Evolutionary conservation across 2,113 vertebrate genomes (phyloP).

Genomic region (Terrapene triunguis): DNA sequence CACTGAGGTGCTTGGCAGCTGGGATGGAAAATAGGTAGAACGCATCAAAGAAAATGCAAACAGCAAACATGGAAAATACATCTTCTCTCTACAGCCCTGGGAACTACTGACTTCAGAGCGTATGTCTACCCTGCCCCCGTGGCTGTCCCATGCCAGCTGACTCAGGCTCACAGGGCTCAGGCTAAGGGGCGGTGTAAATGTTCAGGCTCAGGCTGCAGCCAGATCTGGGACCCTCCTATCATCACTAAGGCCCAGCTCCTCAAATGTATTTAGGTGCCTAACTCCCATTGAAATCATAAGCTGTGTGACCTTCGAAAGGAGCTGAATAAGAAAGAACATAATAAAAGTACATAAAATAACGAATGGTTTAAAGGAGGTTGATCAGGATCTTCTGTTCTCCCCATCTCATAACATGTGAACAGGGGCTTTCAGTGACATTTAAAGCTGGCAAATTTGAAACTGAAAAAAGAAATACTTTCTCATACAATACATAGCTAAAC

Average conservation of each 20-base stretch:
- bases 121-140: not conserved
- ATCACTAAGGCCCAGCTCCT: not conserved
- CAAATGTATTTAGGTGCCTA: not conserved
- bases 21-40: not conserved
- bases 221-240: not conserved
- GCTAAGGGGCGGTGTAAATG: too few species aligned
- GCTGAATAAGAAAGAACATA: not conserved
- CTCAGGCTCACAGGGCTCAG: accelerated
- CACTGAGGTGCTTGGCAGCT: not conserved
- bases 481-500: not conserved
- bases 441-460: not conserved
- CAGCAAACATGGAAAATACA: not conserved
- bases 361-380: not conserved
- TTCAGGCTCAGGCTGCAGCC: too few species aligned
- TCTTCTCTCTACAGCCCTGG: not conserved
- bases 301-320: not conserved
- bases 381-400: not conserved
- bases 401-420: not conserved
- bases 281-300: not conserved
- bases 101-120: not conserved
- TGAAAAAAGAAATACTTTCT: not conserved
- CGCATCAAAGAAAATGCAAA: not conserved
- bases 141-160: too few species aligned
- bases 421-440: not conserved
- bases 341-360: not conserved